Evolutionary conservation across 2,113 vertebrate species (phyloP).

Genomic region (Brachirus orientalis): DNA sequence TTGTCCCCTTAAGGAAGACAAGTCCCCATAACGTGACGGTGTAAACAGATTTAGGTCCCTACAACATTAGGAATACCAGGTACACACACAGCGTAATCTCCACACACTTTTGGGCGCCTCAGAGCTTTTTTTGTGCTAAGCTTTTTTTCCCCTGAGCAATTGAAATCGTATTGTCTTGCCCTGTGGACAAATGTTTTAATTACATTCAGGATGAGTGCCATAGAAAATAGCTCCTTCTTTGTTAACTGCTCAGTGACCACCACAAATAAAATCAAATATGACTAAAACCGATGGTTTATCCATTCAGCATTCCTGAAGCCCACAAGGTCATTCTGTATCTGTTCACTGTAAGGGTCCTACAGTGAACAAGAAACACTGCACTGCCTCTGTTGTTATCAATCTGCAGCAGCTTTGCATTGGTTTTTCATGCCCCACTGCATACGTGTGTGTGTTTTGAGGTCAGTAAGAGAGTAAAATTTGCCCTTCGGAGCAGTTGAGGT

Average conservation of each 20-base stretch:
- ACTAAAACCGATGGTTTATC: too few species aligned
- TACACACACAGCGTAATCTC: not conserved
- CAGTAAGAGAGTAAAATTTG: conserved; percentile 5
- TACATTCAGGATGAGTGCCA: conserved; percentile 11
- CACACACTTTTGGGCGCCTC: conserved; percentile 13
- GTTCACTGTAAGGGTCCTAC: not conserved
- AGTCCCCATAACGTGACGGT: too few species aligned
- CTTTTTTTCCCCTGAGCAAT: too few species aligned
- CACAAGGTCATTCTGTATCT: conserved; percentile 18
- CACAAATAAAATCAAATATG: not conserved
- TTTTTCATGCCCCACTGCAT: conserved; percentile 9
- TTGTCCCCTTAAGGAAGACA: too few species aligned
- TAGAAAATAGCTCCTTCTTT: not conserved
- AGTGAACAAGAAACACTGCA: too few species aligned
- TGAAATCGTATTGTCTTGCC: too few species aligned
- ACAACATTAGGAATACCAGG: too few species aligned
- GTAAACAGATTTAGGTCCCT: too few species aligned
- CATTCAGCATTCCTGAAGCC: conserved; percentile 4
- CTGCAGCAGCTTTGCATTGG: conserved; percentile 15
- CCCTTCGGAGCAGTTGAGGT: not conserved
- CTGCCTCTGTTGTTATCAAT: conserved; percentile 27
- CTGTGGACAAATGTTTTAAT: too few species aligned
- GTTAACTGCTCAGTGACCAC: not conserved
- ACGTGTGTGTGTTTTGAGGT: conserved; percentile 23
- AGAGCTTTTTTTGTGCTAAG: too few species aligned